Evolutionary conservation across 1,140 invertebrate species (phyloP), one percentile per base, ranked within the genome.

Genomic region (Venustaconcha ellipsiformis): DNA sequence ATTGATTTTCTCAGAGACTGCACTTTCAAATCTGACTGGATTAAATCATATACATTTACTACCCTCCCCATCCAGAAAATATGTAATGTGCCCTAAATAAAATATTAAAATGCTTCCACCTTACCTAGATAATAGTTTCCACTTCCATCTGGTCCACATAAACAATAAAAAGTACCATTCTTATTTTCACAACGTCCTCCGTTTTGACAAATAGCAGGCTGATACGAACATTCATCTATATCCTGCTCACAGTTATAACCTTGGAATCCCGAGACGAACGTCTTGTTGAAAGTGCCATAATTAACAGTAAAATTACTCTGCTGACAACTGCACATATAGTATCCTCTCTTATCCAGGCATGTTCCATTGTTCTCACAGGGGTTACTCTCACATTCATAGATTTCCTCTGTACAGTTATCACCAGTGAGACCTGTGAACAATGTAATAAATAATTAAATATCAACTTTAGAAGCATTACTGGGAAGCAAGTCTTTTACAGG

Each of bases 401-500:
- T 97, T 83, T 96, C 94, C 0, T 97, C 95, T 84, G 96, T 95
- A 85, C 97, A 98, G 0, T 96, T 92, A 82, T 95, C 95, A 12
- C 72, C 77, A n/a, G 59, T 26, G 57, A 57, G 70, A 23, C 67
- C 64, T 76, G 37, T 14, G 23, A 56, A 20, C 18, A 70, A 15
- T 20, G 64, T 12, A 17, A 20, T n/a, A 66, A 3, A 57, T 23
- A 67, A 67, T 66, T 20, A 66, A 26, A 20, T 66, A 60, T 20
- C 5, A 8, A 20, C 4, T 18, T 20, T 37, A 3, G 37, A 8
- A 8, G 37, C 37, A 37, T 37, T 37, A 37, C 37, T 0, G 37
- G 37, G n/a, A n/a, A n/a, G n/a, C n/a, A n/a, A n/a, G n/a, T n/a
- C n/a, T n/a, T n/a, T n/a, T n/a, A n/a, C n/a, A n/a, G n/a, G n/a